Evolutionary conservation across 2,113 vertebrate genomes (phyloP), one percentile per base, ranked within the genome.

Genomic region (Pteropus alecto): DNA sequence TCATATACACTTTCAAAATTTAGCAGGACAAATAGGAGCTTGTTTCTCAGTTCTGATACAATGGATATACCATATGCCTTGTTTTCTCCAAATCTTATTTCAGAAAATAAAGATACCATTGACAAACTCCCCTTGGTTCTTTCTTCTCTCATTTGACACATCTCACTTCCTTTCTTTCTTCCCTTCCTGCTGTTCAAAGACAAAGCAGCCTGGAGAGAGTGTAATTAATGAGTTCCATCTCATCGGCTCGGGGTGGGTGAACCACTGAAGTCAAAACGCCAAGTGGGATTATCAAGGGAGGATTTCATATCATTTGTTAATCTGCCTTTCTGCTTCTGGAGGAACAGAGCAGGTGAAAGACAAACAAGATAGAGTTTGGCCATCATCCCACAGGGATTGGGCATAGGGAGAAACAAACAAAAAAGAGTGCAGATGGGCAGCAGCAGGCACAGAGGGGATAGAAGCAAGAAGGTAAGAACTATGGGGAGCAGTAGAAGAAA

Each of bases 21-120:
- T 95, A 89, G 88, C 73, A 97, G 74, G 77, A 76, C 41, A 93
- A 95, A 93, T 33, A 91, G 60, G 38, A 91, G 41, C 67, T 91
- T 92, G 24, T 48, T 92, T 94, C 51, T 93, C 41, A 41, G 71
- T 88, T 96, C 28, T 88, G 12, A 96, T 54, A 82, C 41, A 73
- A 78, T 7, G 10, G 54, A 65, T 77, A 11, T 51, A 60, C 33
- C 71, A 67, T 48, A 95, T 46, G 56, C 16, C 56, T 93, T 95
- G 13, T 63, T 94, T 83, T 83, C 26, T 84, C 28, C 48, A 90
- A 93, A 19, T 90, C 51, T 86, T 35, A 22, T 71, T 93, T 90
- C 38, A 61, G 30, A 89, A 97, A 97, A 94, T 71, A 90, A 88
- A 87, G 33, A 58, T 54, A 67, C 21, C 19, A 77, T 85, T 94